Evolutionary conservation across 2,888 invertebrate genomes (phyloP), one percentile per base, ranked within the genome.

Genomic region (Lordiphosa andalusiaca): DNA sequence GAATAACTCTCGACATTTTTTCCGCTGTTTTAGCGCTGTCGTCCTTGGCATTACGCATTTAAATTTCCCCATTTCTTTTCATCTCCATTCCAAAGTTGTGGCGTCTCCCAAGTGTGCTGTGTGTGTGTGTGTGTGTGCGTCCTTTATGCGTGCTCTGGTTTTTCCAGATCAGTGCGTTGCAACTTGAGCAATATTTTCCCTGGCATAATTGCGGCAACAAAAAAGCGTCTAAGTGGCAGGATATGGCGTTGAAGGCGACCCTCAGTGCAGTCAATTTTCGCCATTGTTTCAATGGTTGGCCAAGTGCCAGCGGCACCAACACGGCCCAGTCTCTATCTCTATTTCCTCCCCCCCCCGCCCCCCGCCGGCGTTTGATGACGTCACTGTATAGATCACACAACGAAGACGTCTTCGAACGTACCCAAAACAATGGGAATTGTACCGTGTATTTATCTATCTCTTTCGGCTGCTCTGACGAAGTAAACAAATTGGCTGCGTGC

Each of bases 401-500:
- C 72, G 41, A 71, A 56, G 65, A 71, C 73, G 73, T 68, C 55
- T 69, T 71, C 39, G 59, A 30, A 9, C 9, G 9, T 9, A 3
- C 30, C 16, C 16, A 16, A 30, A 30, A 30, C 30, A 30, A 30
- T 30, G 9, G 30, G 30, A 30, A 9, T 30, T 30, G 30, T 30
- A 30, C 30, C 9, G 30, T 7, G 30, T 30, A 30, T 7, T 3
- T 19, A 9, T 47, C 53, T 44, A 16, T 7, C 19, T 19, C 30
- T 47, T 55, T 44, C 30, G 9, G 13, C 12, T 33, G 13, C 10
- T 10, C 16, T 33, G 12, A 64, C 47, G 51, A 60, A 58, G 61
- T 74, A 81, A 80, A 83, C 77, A 80, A 72, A 80, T 80, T 61
- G 63, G 39, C 64, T 75, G 78, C 78, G 71, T 80, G 80, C 77